Conservation (phyloP, 2,113 vertebrate species). For the Oncorhynchus masou region DNA sequence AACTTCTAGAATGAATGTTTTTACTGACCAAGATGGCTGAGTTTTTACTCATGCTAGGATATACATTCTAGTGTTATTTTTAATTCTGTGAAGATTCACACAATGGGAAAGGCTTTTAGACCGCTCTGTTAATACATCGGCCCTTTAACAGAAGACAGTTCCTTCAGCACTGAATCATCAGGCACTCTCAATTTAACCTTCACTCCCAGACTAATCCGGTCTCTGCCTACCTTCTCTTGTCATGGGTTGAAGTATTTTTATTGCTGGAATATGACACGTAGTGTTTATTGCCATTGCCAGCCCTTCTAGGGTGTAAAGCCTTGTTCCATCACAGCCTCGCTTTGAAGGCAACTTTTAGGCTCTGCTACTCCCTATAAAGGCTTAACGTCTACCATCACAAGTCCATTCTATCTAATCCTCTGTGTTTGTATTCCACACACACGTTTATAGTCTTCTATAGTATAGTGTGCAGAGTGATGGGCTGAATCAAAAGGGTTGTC, state of each 20-base stretch:
- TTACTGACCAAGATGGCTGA: no score
- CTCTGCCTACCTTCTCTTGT: slow-evolving; percentile 32
- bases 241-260: slow-evolving; percentile 33
- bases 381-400: slow-evolving; percentile 12
- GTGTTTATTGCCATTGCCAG: slow-evolving; percentile 29
- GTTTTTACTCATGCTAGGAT: no score
- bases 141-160: not conserved
- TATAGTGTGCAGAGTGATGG: slow-evolving; percentile 33
- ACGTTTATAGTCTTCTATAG: not conserved
- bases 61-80: not conserved
- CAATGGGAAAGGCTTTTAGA: not conserved
- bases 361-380: slow-evolving; percentile 25
- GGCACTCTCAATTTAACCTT: not conserved
- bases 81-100: not conserved
- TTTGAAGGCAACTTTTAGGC: slow-evolving; percentile 22
- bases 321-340: slow-evolving; percentile 33
- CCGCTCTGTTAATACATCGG: not conserved
- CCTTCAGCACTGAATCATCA: not conserved
- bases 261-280: slow-evolving; percentile 25
- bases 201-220: slow-evolving; percentile 14
- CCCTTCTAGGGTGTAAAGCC: slow-evolving; percentile 24
- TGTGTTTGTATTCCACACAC: no score
- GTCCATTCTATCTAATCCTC: not conserved
- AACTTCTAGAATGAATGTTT: not conserved
- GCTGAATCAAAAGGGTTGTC: slow-evolving; percentile 19